Percentiles rank a stretch among this genome's conserved stretches.
Conservation (phyloP, 2,888 invertebrate species). For the Melanotus villosus region DNA sequence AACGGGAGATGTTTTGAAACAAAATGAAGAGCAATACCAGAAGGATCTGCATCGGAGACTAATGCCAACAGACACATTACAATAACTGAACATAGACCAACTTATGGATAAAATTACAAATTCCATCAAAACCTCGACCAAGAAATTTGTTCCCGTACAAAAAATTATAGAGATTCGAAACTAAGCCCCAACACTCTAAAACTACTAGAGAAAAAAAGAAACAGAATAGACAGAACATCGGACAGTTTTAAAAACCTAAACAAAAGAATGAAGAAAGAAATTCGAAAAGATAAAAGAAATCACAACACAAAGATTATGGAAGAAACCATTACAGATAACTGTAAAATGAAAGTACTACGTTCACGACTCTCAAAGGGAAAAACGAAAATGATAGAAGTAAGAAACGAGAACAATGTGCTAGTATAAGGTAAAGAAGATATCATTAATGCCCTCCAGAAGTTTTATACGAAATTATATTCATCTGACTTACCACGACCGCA, state of each 20-base stretch:
- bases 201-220: neutral
- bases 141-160: neutral
- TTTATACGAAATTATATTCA: conserved; percentile 1
- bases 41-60: neutral
- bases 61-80: neutral
- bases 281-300: neutral
- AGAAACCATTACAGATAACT: neutral
- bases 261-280: neutral
- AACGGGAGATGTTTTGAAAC: conserved; percentile 1
- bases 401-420: neutral
- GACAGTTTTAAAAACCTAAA: neutral
- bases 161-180: neutral
- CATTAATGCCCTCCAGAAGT: neutral
- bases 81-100: neutral
- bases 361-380: neutral
- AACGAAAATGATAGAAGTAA: neutral
- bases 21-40: neutral
- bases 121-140: neutral
- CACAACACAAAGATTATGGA: neutral
- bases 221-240: neutral
- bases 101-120: neutral
- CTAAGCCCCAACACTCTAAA: neutral
- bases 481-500: neutral
- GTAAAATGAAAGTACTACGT: neutral
- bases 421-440: neutral